Conservation (phyloP, 1,140 invertebrate species). For the Neotoxoptera formosana region DNA sequence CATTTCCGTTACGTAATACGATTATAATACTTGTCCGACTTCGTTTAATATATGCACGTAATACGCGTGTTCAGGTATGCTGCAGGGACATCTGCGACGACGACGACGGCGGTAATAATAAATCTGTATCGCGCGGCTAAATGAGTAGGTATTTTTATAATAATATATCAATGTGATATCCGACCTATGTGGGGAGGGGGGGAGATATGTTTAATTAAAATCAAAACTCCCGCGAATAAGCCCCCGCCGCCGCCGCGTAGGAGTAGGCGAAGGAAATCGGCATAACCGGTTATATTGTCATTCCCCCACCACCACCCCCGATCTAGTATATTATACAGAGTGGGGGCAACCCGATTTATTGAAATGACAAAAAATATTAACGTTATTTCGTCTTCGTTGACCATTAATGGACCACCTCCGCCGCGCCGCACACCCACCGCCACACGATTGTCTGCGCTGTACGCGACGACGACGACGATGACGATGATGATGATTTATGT, state of each 20-base stretch:
- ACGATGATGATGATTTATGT: slow-evolving; percentile 32
- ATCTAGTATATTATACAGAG: background rate
- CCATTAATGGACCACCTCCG: slow-evolving; percentile 41
- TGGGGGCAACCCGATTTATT: slow-evolving; percentile 30
- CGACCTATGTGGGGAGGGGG: too few species aligned
- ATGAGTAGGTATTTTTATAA: background rate
- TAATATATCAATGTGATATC: background rate
- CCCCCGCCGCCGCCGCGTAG: background rate
- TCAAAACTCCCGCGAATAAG: background rate
- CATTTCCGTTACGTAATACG: slow-evolving; percentile 36
- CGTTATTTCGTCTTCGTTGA: slow-evolving; percentile 30
- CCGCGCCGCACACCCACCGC: slow-evolving; percentile 10
- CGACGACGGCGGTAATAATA: background rate
- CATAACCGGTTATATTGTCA: slow-evolving; percentile 22
- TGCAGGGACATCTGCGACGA: background rate
- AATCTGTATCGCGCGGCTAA: background rate
- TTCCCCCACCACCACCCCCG: too few species aligned
- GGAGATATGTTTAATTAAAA: background rate
- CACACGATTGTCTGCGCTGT: slow-evolving; percentile 19
- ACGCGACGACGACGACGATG: background rate
- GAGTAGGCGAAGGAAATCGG: background rate
- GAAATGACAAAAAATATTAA: slow-evolving; percentile 55
- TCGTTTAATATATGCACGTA: background rate
- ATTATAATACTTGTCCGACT: slow-evolving; percentile 37
- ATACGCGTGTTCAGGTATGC: too few species aligned